These are phyloP conservation scores for Cassiopea andromeda DNA, from an alignment of 30 jellyfish, hydroid and myxozoan genomes.

Conservation along the genomic window DNA sequence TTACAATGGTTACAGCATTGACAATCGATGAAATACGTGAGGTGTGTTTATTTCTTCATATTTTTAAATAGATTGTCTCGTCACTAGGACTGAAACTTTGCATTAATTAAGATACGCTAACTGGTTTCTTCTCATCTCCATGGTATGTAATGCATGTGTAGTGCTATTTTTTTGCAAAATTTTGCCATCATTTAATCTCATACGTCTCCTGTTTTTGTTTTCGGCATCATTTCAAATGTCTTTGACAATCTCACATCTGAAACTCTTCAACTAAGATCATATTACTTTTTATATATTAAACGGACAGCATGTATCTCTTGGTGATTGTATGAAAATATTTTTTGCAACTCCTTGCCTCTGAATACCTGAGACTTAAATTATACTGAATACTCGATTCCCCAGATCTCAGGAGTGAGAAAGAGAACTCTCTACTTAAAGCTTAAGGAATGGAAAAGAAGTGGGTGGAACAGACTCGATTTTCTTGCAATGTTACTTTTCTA, in stretches of 20 bases:
- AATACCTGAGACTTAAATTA: neutral
- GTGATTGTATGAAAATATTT: too few relatives aligned
- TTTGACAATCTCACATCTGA: too few relatives aligned
- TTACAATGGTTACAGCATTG: slow-evolving; percentile 29
- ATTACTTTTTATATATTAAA: too few relatives aligned
- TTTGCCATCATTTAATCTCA: too few relatives aligned
- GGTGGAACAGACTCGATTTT: slow-evolving; percentile 78
- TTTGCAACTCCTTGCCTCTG: neutral
- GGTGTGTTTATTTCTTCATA: neutral
- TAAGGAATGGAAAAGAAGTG: slow-evolving; percentile 32
- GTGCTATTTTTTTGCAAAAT: too few relatives aligned
- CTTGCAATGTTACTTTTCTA: slow-evolving; percentile 58
- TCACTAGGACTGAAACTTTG: neutral
- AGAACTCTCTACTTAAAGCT: slow-evolving; percentile 24
- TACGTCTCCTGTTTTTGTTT: too few relatives aligned
- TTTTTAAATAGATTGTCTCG: neutral
- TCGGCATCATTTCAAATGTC: too few relatives aligned
- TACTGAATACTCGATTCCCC: neutral
- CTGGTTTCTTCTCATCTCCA: too few relatives aligned
- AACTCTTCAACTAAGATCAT: too few relatives aligned
- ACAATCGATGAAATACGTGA: slow-evolving; percentile 45
- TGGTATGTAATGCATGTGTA: too few relatives aligned
- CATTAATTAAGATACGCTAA: too few relatives aligned
- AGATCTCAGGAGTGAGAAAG: slow-evolving; percentile 59
- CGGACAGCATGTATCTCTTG: too few relatives aligned